phyloP scores from a whole-genome alignment of 2,797 vertebrate genomes.

The Syndactyla subalaris region DNA sequence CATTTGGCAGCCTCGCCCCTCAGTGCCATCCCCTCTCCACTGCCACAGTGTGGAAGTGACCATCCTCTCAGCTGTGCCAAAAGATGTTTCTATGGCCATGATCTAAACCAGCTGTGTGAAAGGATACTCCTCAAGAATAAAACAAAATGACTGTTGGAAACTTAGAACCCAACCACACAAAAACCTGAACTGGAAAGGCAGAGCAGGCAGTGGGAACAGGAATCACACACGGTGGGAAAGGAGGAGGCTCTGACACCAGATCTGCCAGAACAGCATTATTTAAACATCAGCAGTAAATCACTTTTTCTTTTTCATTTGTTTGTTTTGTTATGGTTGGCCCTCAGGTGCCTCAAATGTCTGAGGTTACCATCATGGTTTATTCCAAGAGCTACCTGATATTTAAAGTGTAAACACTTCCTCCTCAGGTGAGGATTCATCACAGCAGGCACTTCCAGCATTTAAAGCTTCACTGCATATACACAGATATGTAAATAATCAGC shows the following conservation, averaged over 20 bases:
- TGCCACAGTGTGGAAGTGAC: fast-evolving
- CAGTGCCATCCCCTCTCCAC: neutral
- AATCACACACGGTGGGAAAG: neutral
- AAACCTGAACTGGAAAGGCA: neutral
- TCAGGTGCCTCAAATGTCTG: neutral
- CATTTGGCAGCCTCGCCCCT: neutral
- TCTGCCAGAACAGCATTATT: neutral
- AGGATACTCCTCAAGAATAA: neutral
- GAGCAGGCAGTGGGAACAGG: neutral
- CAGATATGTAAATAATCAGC: neutral
- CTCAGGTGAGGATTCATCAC: neutral
- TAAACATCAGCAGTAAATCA: neutral
- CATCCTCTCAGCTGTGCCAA: neutral
- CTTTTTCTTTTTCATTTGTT: neutral
- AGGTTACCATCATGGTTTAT: neutral
- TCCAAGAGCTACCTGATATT: neutral
- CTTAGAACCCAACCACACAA: neutral
- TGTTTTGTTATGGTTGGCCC: neutral
- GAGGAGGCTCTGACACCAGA: neutral
- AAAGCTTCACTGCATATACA: neutral
- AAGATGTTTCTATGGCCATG: neutral
- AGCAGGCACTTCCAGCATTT: neutral
- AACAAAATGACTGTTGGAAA: neutral
- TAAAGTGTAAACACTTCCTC: neutral
- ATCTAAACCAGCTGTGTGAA: neutral